These are phyloP conservation scores for Pseudomugil gertrudae DNA, from an alignment of 2,797 vertebrate genomes.

Conservation along the genomic window DNA sequence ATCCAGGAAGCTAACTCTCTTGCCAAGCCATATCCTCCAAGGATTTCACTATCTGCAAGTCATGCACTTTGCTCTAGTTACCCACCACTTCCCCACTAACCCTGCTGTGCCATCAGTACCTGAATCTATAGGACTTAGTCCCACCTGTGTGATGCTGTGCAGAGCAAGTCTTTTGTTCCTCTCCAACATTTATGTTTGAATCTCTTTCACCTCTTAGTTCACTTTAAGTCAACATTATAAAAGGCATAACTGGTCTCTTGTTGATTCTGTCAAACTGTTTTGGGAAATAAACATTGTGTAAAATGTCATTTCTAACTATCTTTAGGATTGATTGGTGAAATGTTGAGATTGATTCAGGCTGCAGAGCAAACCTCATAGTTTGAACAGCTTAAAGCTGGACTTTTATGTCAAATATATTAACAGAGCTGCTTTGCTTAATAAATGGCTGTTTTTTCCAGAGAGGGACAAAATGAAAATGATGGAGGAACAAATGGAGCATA, in stretches of 20 bases:
- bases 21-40: constrained; percentile 67
- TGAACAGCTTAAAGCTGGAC: too few relatives aligned
- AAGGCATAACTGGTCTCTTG: not conserved
- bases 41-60: constrained; percentile 62
- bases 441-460: too few relatives aligned
- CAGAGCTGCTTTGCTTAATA: too few relatives aligned
- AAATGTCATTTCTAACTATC: not conserved
- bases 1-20: constrained; percentile 50
- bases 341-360: not conserved
- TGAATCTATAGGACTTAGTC: constrained; percentile 67
- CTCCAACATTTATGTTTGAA: constrained; percentile 31
- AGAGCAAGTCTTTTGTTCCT: constrained; percentile 31
- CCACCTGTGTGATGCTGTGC: constrained; percentile 55
- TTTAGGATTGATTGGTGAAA: not conserved
- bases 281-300: not conserved
- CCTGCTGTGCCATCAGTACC: constrained; percentile 46
- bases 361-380: too few relatives aligned
- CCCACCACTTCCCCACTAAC: constrained; percentile 61
- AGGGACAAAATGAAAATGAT: too few relatives aligned
- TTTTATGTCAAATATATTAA: too few relatives aligned
- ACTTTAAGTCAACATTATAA: not conserved
- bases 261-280: not conserved
- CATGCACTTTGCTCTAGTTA: constrained; percentile 68
- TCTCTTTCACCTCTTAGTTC: constrained; percentile 10
- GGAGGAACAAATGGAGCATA: too few relatives aligned